Conservation (phyloP, 2,888 invertebrate species). For the Aporophyla lueneburgensis region DNA sequence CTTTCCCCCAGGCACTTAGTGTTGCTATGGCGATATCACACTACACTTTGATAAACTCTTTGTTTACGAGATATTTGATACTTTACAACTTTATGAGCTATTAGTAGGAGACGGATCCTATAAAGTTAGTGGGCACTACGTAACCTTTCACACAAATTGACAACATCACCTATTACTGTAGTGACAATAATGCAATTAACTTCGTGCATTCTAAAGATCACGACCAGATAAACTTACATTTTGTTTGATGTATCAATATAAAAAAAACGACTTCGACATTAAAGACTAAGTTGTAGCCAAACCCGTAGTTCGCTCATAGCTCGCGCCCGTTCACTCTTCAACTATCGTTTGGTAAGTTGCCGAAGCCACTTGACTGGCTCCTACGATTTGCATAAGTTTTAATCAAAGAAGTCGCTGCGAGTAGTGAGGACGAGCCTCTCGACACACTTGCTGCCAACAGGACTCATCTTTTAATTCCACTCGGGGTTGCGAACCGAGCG, state of each 20-base stretch:
- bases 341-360: constrained; percentile 73
- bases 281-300: not conserved
- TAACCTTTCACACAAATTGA: not conserved
- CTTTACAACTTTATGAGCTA: not conserved
- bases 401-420: constrained; percentile 81
- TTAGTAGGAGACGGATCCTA: not conserved
- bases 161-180: not conserved
- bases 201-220: not conserved
- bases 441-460: constrained; percentile 63
- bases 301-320: constrained; percentile 16
- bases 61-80: constrained; percentile 15
- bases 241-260: too few species aligned
- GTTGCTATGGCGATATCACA: not conserved
- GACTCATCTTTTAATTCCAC: constrained; percentile 65
- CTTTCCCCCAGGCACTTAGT: not conserved
- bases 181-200: too few species aligned
- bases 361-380: constrained; percentile 77
- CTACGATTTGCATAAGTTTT: constrained; percentile 85
- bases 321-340: constrained; percentile 37
- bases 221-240: not conserved
- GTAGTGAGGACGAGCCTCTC: constrained; percentile 63
- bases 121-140: not conserved
- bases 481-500: constrained; percentile 22
- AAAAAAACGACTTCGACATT: not conserved
- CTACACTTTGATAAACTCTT: not conserved